Percentiles rank a stretch among this genome's conserved stretches.
phyloP scores from a whole-genome alignment of 92 coral and sea anemone species.

The Virgularia gustaviana region DNA sequence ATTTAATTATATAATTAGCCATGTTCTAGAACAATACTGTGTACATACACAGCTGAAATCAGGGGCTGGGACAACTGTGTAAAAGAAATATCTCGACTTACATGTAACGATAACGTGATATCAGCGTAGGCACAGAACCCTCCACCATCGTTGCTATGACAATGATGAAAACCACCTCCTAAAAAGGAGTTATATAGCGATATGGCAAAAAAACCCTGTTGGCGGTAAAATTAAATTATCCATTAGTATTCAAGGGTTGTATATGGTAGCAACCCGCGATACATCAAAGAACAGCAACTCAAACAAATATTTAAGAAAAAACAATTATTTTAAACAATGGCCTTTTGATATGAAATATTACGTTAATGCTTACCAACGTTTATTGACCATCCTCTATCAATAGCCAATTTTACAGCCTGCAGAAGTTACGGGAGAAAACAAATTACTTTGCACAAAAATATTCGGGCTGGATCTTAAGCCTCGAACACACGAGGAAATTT shows the following conservation, averaged over 20 bases:
- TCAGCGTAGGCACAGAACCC: conserved; percentile 99
- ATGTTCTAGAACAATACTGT: too few species aligned
- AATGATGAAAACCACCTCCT: conserved; percentile 99
- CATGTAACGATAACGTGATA: conserved; percentile 85
- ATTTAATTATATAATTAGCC: neutral
- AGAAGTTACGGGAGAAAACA: conserved; percentile 22
- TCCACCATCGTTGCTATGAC: conserved; percentile 79
- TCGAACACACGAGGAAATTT: too few species aligned
- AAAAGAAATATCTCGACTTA: conserved; percentile 13
- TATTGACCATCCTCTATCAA: conserved; percentile 97
- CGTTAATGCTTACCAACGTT: conserved; percentile 68
- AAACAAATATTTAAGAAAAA: too few species aligned
- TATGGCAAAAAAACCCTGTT: neutral
- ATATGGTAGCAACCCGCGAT: too few species aligned
- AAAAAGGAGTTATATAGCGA: neutral
- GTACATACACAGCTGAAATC: neutral
- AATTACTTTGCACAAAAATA: neutral
- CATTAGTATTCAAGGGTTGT: neutral
- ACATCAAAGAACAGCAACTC: too few species aligned
- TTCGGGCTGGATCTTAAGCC: too few species aligned
- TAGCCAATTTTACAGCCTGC: conserved; percentile 89
- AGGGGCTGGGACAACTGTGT: neutral
- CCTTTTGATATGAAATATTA: neutral
- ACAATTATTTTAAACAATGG: too few species aligned
- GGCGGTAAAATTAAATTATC: neutral